Conservation (phyloP, 2,797 vertebrate genomes). For the Meriones psammophilus region DNA sequence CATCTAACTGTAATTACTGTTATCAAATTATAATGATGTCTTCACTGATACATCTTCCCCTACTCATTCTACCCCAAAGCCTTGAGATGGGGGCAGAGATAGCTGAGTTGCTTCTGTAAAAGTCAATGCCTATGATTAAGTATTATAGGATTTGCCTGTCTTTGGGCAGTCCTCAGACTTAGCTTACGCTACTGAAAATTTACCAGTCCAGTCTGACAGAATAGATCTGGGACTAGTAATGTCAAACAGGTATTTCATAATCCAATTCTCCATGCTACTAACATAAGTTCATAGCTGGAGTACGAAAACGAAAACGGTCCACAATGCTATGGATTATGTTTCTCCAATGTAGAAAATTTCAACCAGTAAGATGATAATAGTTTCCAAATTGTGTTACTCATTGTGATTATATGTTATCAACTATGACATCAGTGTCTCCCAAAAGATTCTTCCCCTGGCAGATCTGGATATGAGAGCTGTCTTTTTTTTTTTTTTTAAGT, state of each 20-base stretch:
- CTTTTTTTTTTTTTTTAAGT: no score
- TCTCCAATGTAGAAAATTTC: neutral
- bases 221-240: neutral
- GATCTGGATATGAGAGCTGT: neutral
- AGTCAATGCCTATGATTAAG: neutral
- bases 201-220: neutral
- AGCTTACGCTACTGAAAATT: neutral
- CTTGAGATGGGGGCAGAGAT: neutral
- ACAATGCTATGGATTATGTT: no score
- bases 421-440: rapidly evolving
- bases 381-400: neutral
- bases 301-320: rapidly evolving
- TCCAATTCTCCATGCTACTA: neutral
- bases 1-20: neutral
- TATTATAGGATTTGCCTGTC: neutral
- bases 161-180: neutral
- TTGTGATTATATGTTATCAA: neutral
- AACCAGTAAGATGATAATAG: neutral
- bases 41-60: neutral
- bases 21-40: neutral
- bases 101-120: neutral
- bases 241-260: neutral
- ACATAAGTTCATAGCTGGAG: neutral
- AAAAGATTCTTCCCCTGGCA: rapidly evolving
- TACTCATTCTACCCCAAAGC: neutral